Evolutionary conservation across 2,797 vertebrate species (phyloP).

Genomic region (Cuniculus paca): DNA sequence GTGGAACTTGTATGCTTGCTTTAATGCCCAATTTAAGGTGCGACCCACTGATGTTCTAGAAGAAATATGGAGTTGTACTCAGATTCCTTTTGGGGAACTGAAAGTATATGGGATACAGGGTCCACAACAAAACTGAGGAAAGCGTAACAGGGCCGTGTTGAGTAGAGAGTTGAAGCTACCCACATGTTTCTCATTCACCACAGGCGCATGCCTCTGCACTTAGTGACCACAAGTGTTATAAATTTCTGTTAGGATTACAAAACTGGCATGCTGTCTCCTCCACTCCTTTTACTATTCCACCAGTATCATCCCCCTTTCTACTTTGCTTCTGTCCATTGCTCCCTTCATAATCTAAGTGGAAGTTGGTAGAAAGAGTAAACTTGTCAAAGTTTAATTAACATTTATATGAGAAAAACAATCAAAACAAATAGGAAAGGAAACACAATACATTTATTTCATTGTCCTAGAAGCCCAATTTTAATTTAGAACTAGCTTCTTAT

Average conservation of each 20-base stretch:
- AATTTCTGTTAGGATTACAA: neutral
- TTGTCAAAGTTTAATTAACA: neutral
- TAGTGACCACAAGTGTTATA: neutral
- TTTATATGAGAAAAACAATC: conserved; percentile 1
- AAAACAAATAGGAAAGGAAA: conserved; percentile 5
- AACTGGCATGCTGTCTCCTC: neutral
- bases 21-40: neutral
- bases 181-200: neutral
- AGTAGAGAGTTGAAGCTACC: neutral
- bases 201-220: neutral
- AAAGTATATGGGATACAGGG: neutral
- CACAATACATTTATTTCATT: neutral
- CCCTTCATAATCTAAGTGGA: neutral
- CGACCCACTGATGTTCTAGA: neutral
- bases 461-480: neutral
- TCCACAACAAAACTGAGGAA: neutral
- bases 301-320: neutral
- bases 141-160: neutral
- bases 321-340: neutral
- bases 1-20: neutral
- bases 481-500: neutral
- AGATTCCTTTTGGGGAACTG: neutral
- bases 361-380: neutral
- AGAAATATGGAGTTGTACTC: neutral
- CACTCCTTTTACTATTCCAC: neutral